Evolutionary conservation across 2,888 invertebrate species (phyloP).

Genomic region (Anthophora plumipes): DNA sequence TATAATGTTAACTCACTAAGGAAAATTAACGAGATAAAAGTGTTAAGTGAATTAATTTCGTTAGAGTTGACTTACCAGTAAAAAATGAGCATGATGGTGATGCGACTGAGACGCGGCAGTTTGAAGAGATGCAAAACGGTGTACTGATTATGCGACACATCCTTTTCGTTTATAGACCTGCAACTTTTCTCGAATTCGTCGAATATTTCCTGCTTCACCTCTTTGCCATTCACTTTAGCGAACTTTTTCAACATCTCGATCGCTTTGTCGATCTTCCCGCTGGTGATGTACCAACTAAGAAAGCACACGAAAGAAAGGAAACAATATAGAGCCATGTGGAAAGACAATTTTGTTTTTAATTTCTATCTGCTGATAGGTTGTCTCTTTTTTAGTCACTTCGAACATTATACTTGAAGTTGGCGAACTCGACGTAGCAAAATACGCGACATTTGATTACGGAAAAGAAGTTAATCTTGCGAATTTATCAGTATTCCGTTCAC

Average conservation of each 20-base stretch:
- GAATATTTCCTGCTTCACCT: conserved; percentile 90
- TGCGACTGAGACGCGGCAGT: conserved; percentile 90
- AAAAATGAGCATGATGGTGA: conserved; percentile 91
- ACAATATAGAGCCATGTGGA: neutral
- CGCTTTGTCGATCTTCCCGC: conserved; percentile 92
- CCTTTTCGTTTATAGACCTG: conserved; percentile 88
- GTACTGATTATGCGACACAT: conserved; percentile 89
- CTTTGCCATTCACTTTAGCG: conserved; percentile 91
- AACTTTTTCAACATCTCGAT: conserved; percentile 92
- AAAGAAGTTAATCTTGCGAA: neutral
- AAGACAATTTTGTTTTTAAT: neutral
- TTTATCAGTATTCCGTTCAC: too few relatives aligned
- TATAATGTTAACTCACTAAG: too few relatives aligned
- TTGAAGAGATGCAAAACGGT: conserved; percentile 93
- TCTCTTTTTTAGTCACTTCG: neutral
- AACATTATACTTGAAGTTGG: neutral
- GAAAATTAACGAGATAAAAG: too few relatives aligned
- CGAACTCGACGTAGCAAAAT: neutral
- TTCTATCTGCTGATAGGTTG: neutral
- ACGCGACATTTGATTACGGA: neutral
- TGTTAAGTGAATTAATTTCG: too few relatives aligned
- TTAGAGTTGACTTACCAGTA: conserved; percentile 90
- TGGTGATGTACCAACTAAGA: conserved; percentile 92
- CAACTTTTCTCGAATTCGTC: conserved; percentile 91
- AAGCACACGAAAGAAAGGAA: neutral